Percentiles rank a stretch among this genome's conserved stretches.
Evolutionary conservation across 2,113 vertebrate species (phyloP).

Genomic region (Hepsetus odoe): DNA sequence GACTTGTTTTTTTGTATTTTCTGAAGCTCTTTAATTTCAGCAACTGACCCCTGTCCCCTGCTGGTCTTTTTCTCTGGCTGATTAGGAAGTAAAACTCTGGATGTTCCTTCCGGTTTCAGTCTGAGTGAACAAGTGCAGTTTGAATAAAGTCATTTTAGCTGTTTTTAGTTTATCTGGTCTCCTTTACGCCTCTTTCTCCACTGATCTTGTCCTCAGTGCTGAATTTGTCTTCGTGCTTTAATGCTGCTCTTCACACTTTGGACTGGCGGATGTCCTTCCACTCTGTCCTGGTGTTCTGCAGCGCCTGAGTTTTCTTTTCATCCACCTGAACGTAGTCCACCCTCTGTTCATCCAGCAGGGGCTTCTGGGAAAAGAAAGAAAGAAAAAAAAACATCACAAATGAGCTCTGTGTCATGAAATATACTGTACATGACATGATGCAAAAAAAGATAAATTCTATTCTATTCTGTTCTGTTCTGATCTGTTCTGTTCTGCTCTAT

Average conservation of each 20-base stretch:
- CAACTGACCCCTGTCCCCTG: too few relatives aligned
- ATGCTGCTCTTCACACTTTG: conserved; percentile 77
- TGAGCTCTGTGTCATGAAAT: background rate
- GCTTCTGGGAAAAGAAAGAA: conserved; percentile 77
- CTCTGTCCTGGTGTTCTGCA: conserved; percentile 93
- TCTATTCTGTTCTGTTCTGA: background rate
- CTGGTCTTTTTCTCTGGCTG: too few relatives aligned
- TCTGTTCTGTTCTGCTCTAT: background rate
- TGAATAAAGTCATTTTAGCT: too few relatives aligned
- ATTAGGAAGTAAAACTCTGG: too few relatives aligned
- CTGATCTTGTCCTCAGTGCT: background rate
- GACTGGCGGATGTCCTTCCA: conserved; percentile 95
- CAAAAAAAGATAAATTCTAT: too few relatives aligned
- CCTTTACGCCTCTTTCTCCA: background rate
- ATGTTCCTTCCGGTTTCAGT: background rate
- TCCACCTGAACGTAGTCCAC: conserved; percentile 97
- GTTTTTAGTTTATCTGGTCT: background rate
- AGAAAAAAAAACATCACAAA: background rate
- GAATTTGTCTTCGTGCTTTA: background rate
- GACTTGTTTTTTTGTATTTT: too few relatives aligned
- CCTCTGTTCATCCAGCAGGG: conserved; percentile 86
- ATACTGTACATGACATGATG: background rate
- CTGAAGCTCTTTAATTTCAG: too few relatives aligned
- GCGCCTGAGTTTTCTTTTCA: conserved; percentile 96
- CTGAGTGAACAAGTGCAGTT: too few relatives aligned